Conservation (phyloP, 2,888 invertebrate genomes). For the Eupithecia tripunctaria region DNA sequence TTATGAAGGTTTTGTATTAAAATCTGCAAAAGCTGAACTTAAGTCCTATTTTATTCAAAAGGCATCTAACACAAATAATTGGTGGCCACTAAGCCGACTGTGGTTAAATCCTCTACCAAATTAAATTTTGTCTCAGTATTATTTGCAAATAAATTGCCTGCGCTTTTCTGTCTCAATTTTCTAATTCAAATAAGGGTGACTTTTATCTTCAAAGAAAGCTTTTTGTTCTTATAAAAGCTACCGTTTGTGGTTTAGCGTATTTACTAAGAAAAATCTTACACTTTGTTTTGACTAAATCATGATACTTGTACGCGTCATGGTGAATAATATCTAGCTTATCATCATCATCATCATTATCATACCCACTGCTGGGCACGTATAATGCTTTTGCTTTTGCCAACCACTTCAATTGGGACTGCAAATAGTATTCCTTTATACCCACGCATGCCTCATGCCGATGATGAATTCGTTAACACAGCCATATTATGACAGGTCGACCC, state of each 20-base stretch:
- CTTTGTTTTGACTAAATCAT: not conserved
- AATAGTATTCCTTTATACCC: too few relatives aligned
- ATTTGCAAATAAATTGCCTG: slow-evolving; percentile 72
- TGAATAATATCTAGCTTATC: not conserved
- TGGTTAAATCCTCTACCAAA: slow-evolving; percentile 50
- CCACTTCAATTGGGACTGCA: not conserved
- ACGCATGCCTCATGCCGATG: not conserved
- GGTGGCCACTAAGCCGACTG: slow-evolving; percentile 42
- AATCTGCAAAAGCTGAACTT: slow-evolving; percentile 32
- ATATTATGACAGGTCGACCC: too few relatives aligned
- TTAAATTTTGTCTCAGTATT: slow-evolving; percentile 59
- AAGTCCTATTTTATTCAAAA: slow-evolving; percentile 41
- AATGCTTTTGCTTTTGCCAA: not conserved
- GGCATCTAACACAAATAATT: slow-evolving; percentile 48
- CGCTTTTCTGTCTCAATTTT: slow-evolving; percentile 60
- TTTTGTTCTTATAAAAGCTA: slow-evolving; percentile 23
- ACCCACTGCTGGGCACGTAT: not conserved
- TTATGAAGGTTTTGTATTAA: slow-evolving; percentile 20
- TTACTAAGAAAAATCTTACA: not conserved
- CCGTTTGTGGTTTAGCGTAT: not conserved
- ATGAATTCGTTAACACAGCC: not conserved
- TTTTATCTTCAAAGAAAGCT: slow-evolving; percentile 61
- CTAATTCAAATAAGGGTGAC: slow-evolving; percentile 68
- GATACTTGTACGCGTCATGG: not conserved
- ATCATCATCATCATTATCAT: not conserved